Evolutionary conservation across 30 jellyfish, hydroid and myxozoan species (phyloP).

Genomic region (Pseudorhiza aurosa): DNA sequence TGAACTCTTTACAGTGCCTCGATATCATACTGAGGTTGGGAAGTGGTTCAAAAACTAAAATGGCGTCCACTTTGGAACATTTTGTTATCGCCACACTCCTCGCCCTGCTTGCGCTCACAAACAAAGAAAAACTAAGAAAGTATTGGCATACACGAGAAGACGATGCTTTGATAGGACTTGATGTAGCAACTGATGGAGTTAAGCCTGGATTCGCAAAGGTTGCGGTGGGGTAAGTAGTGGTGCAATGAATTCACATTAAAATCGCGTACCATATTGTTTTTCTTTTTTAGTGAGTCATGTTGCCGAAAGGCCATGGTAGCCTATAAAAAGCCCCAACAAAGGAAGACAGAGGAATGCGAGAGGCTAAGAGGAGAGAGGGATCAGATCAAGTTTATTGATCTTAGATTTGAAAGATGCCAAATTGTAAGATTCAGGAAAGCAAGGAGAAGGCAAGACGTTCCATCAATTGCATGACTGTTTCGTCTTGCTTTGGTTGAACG

Average conservation of each 20-base stretch:
- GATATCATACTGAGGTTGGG: neutral
- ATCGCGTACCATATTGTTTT: too few species aligned
- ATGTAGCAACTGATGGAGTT: slow-evolving; percentile 55
- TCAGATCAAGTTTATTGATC: too few species aligned
- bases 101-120: slow-evolving; percentile 66
- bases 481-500: too few species aligned
- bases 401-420: too few species aligned
- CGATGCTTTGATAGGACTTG: slow-evolving; percentile 71
- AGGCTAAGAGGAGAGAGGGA: too few species aligned
- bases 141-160: slow-evolving; percentile 74
- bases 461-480: too few species aligned
- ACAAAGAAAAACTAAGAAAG: slow-evolving; percentile 47
- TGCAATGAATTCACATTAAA: neutral
- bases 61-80: slow-evolving; percentile 80
- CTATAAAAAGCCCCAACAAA: too few species aligned
- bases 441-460: too few species aligned
- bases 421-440: too few species aligned
- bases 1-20: neutral
- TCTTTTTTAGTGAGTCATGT: too few species aligned
- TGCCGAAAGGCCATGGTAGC: too few species aligned
- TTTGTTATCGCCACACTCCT: slow-evolving; percentile 61
- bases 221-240: slow-evolving; percentile 78
- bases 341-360: too few species aligned
- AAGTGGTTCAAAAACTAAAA: slow-evolving; percentile 6
- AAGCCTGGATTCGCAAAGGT: slow-evolving; percentile 61